Base-by-base conservation (phyloP, 2,113 vertebrate genomes). In the Scatophagus argus region DNA sequence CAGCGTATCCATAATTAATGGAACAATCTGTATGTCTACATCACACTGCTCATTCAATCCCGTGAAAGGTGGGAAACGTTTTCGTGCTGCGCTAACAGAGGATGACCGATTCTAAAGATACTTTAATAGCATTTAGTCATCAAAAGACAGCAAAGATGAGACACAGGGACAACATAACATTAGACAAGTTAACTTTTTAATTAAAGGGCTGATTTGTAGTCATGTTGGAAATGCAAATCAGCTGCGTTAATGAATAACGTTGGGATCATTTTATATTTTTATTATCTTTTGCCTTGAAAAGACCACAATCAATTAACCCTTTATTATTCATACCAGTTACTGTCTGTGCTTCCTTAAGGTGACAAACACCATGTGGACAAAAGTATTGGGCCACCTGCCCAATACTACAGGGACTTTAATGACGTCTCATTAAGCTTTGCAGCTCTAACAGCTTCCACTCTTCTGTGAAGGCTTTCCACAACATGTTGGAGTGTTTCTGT, bases 1-100 rank as follows among this genome's bases (percentile, higher is more conserved):
- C 84, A 46, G 8, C 6, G 41, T n/a, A 66, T 87, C 46, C 62
- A 87, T 79, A 79, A 85, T 83, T 85, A 74, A 88, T 73, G 59
- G 25, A 58, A 68, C 76, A 72, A 51, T 83, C 79, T 83, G 75
- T 65, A 63, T 6, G 46, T 84, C 51, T 67, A 23, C 80, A 69
- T 64, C 36, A 7, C 29, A 34, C 73, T 23, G 23, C 51, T 73
- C 36, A 49, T 58, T 61, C 59, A 55, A 12, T 86, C 52, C 58
- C 21, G 9, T 36, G 34, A 46, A 58, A 31, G 46, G 23, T 21
- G 47, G 31, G 44, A 68, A 60, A 14, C 49, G 43, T 25, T 29
- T 49, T 36, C 7, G 68, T 39, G 8, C 47, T 52, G 10, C 23
- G 13, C 38, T 7, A 41, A 13, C 34, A 47, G 8, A 52, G 11